These are phyloP conservation scores for Plecturocebus donacophilus DNA, from an alignment of 2,113 vertebrate genomes.

Conservation along the genomic window DNA sequence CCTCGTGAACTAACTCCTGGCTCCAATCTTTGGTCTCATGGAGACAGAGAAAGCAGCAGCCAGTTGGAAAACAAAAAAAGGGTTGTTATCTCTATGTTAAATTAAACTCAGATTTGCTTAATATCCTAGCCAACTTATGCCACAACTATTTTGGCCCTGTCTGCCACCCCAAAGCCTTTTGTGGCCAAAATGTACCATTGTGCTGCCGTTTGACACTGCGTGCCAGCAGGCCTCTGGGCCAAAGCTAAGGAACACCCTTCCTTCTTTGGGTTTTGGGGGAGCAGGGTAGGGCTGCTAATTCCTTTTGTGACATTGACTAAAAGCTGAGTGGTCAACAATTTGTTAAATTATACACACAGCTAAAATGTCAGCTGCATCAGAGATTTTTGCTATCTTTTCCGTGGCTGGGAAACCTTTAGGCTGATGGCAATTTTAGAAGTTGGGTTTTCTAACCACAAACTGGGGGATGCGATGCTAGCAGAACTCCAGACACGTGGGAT, in stretches of 20 bases:
- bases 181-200: slow-evolving; percentile 58
- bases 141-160: slow-evolving; percentile 70
- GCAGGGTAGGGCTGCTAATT: slow-evolving; percentile 63
- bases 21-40: slow-evolving; percentile 64
- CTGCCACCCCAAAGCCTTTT: slow-evolving; percentile 15
- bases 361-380: slow-evolving; percentile 77
- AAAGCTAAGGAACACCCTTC: slow-evolving; percentile 73
- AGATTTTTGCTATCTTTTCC: slow-evolving; percentile 69
- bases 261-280: slow-evolving; percentile 55
- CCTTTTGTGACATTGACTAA: slow-evolving; percentile 74
- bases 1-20: slow-evolving; percentile 59
- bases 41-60: slow-evolving; percentile 46
- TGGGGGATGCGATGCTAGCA: slow-evolving; percentile 54
- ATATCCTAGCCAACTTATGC: slow-evolving; percentile 72
- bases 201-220: slow-evolving; percentile 60
- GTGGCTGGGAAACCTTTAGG: slow-evolving; percentile 59
- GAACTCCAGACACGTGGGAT: background rate
- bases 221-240: slow-evolving; percentile 31
- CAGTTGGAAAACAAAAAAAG: slow-evolving; percentile 68
- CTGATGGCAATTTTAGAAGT: slow-evolving; percentile 56
- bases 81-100: slow-evolving; percentile 69
- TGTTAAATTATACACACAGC: slow-evolving; percentile 79
- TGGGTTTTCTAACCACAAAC: slow-evolving; percentile 56
- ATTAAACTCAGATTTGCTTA: slow-evolving; percentile 73
- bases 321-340: slow-evolving; percentile 80